Conservation (phyloP, 2,797 vertebrate species). For the Arnoldichthys spilopterus region DNA sequence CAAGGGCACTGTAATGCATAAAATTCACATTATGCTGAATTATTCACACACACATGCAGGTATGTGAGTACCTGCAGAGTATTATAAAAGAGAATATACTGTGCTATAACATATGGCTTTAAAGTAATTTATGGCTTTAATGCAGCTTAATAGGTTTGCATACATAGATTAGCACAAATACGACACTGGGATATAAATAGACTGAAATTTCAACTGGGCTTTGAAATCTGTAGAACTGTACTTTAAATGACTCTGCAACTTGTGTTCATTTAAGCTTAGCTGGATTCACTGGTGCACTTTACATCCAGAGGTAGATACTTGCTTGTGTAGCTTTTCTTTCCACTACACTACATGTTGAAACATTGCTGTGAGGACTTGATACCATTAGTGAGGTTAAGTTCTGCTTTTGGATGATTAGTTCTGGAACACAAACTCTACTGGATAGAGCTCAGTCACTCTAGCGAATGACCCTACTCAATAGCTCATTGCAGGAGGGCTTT, state of each 20-base stretch:
- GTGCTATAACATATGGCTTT: background rate
- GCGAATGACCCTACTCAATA: too few species aligned
- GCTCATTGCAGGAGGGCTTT: too few species aligned
- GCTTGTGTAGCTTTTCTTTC: too few species aligned
- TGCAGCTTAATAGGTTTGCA: background rate
- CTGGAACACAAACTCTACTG: too few species aligned
- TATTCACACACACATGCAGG: conserved; percentile 48
- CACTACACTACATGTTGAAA: too few species aligned
- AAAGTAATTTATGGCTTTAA: background rate
- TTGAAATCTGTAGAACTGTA: background rate
- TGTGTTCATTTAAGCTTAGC: too few species aligned
- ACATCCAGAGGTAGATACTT: too few species aligned
- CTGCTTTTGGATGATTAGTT: too few species aligned
- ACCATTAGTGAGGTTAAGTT: too few species aligned
- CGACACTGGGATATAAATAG: conserved; percentile 2
- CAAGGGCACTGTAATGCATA: conserved; percentile 46
- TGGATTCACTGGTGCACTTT: too few species aligned
- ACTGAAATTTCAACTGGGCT: background rate
- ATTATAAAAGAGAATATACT: background rate
- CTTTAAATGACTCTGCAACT: background rate
- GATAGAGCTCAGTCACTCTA: too few species aligned
- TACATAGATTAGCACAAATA: background rate
- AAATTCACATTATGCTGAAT: conserved; percentile 40
- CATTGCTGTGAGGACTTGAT: too few species aligned
- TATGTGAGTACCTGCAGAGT: conserved; percentile 20